Evolutionary conservation across 2,113 vertebrate species (phyloP), one percentile per base, ranked within the genome.

Genomic region (Trogon surrucura): DNA sequence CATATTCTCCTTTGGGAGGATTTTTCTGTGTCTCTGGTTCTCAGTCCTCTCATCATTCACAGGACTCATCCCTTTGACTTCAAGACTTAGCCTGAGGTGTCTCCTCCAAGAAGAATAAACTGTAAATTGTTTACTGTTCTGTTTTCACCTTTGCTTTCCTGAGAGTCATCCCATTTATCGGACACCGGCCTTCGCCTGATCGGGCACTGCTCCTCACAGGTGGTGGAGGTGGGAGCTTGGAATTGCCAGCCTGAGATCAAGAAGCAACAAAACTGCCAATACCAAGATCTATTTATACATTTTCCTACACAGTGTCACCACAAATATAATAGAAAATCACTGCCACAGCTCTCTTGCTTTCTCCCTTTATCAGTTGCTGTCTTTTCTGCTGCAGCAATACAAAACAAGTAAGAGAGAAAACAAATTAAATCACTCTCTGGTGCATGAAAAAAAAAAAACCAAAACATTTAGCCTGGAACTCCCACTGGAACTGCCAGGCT

Each of bases 251-350:
- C 71, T 88, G 82, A 95, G 93, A 97, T 95, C 88, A 80, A 93
- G 96, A 92, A 96, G 82, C 81, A 94, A 93, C 87, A 96, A 92
- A 98, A 69, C 94, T 95, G 79, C 89, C 96, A 97, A 89, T 71
- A 57, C 36, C 2, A 21, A 96, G 97, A 97, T 94, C 97, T 97
- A 83, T 97, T 97, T 98, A 97, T 96, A 91, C 94, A 93, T 97
- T 98, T 98, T 16, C 13, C 92, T 95, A 45, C 47, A 47, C 30
- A 74, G 80, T 34, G 3, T 92, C 91, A n/a, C 93, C 93, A 74
- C 88, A 97, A 98, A 97, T 96, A 97, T 97, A 96, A 95, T 32
- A 80, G 88, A 87, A 93, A 92, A 92, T 95, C 94, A 96, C 94
- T 86, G 64, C 77, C 2, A 38, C 84, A 77, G 53, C 57, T 96